Evolutionary conservation across 1,140 invertebrate genomes (phyloP), one percentile per base, ranked within the genome.

Genomic region (Neoseiulus cucumeris): DNA sequence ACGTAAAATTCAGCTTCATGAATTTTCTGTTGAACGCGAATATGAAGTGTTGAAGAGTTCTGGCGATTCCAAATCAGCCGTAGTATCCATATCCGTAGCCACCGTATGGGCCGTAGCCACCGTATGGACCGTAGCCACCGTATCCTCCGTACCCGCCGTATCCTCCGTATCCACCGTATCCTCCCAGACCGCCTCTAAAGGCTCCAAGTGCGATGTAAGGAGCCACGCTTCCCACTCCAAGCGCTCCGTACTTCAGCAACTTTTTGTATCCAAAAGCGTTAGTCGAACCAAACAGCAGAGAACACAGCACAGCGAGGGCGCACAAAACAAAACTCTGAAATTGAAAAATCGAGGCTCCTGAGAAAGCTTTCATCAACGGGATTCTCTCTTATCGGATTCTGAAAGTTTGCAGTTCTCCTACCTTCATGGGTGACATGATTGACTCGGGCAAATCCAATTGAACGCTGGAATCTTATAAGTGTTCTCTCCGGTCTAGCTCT

Each of bases 231-330:
- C 25, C 51, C 22, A 25, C 17, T 17, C 25, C 51, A 5, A 59
- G 9, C 17, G 51, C 51, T 25, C 51, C 51, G 51, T 59, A 59
- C 22, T 59, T 59, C 14, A 59, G 22, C 4, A 59, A 20, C 22
- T 59, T 59, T 20, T 59, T 59, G 51, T 59, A 25, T 33, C 51
- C 51, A 20, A 59, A 59, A n/a, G 51, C 51, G 6, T 59, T 20
- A 1, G 33, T 20, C 22, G n/a, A 25, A 20, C 12, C 2, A 33
- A 14, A 33, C 14, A 59, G 9, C 6, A 14, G 12, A 2, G 25
- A 29, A 20, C 25, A 29, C 14, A 33, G 14, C 12, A 25, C 22
- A n/a, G 22, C 14, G 2, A 9, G 2, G 51, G 22, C 14, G 5
- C 17, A 59, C 14, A 47, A 4, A 4, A 28, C 45, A 4, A 14